Evolutionary conservation across 2,888 invertebrate species (phyloP).

Genomic region (Crossocerus cetratus): DNA sequence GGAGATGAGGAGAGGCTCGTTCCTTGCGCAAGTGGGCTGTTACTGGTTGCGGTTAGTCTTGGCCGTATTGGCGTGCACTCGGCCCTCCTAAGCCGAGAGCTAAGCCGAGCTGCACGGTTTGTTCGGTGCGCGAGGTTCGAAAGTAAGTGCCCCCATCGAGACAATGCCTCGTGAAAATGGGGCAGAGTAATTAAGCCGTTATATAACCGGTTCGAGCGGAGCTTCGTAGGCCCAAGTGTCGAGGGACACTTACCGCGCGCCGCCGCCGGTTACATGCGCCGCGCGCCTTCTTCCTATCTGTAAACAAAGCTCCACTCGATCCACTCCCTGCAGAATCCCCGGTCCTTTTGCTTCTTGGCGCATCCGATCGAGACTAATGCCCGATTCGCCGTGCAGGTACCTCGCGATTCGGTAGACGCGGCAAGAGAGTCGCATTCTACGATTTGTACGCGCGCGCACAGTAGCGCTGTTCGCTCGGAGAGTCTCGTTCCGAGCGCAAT

Average conservation of each 20-base stretch:
- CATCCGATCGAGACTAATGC: background rate
- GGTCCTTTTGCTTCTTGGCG: background rate
- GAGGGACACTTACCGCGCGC: constrained; percentile 34
- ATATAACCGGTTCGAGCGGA: constrained; percentile 70
- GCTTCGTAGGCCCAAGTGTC: constrained; percentile 58
- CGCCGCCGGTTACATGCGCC: background rate
- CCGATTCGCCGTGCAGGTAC: background rate
- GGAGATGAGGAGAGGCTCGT: background rate
- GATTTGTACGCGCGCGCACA: background rate
- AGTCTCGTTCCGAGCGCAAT: no score
- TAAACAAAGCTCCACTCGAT: background rate
- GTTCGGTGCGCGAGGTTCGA: constrained; percentile 65
- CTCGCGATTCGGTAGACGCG: no score
- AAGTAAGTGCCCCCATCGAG: constrained; percentile 71
- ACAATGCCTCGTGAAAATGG: constrained; percentile 74
- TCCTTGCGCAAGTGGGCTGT: constrained; percentile 52
- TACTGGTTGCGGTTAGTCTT: constrained; percentile 51
- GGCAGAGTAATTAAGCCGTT: constrained; percentile 75
- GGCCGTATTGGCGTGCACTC: constrained; percentile 35
- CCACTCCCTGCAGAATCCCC: background rate
- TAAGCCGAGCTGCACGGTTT: constrained; percentile 49
- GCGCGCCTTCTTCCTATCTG: background rate
- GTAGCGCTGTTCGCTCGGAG: no score
- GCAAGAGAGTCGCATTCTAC: background rate
- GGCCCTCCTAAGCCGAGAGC: constrained; percentile 50